A percentile compares a stretch with the other conserved stretches of the same genome.
Evolutionary conservation across 2,797 vertebrate species (phyloP).

Genomic region (Intellagama lesueurii): DNA sequence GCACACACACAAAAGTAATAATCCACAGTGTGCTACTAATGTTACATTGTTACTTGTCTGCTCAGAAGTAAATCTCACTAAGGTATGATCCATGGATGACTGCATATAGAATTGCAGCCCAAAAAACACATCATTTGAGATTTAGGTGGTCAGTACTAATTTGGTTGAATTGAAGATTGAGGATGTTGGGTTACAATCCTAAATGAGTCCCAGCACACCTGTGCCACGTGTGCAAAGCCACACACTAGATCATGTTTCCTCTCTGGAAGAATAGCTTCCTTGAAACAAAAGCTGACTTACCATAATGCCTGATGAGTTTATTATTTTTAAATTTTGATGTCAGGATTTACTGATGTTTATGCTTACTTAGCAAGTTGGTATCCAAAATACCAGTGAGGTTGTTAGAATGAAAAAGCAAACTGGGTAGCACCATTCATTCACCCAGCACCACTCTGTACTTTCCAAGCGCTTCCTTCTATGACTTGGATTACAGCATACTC

Average conservation of each 20-base stretch:
- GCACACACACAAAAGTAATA: not conserved
- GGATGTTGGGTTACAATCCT: not conserved
- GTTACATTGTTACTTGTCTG: not conserved
- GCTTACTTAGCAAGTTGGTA: conserved; percentile 2
- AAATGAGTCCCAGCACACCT: not conserved
- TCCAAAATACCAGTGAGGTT: conserved; percentile 5
- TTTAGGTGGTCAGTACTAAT: not conserved
- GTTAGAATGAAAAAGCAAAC: conserved; percentile 11
- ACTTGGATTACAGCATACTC: not conserved
- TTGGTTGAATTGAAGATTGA: not conserved
- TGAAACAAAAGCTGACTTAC: not conserved
- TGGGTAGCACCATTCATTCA: conserved; percentile 9
- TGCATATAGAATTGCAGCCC: not conserved
- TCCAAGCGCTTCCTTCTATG: not conserved
- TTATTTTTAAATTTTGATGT: conserved; percentile 20
- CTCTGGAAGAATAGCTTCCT: not conserved
- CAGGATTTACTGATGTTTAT: conserved; percentile 5
- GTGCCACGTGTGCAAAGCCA: not conserved
- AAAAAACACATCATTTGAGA: not conserved
- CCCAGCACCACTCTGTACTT: not conserved
- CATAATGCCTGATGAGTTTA: not conserved
- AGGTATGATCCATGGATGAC: not conserved
- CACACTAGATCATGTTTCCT: conserved; percentile 2
- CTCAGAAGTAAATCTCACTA: not conserved
- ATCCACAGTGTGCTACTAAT: not conserved